phyloP scores from a whole-genome alignment of 2,888 invertebrate genomes.

The Diachrysia chrysitis region DNA sequence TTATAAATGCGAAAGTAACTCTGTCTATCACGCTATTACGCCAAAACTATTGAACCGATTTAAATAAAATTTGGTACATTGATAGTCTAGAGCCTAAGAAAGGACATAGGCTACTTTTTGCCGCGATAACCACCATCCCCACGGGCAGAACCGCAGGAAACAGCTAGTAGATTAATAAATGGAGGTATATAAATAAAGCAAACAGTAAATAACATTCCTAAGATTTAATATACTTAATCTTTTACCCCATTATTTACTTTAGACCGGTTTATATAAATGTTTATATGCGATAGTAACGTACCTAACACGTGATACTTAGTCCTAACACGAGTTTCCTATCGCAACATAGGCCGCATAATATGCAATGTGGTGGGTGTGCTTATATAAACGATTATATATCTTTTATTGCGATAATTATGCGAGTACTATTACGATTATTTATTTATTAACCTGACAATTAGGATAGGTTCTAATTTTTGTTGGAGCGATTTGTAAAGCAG shows the following conservation, averaged over 20 bases:
- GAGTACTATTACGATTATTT: neutral
- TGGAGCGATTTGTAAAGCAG: too few species aligned
- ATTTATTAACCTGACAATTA: neutral
- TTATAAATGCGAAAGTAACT: too few species aligned
- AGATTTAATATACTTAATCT: slow-evolving; percentile 5
- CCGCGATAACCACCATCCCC: too few species aligned
- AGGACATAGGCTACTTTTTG: too few species aligned
- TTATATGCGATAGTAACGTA: slow-evolving; percentile 16
- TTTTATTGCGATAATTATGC: slow-evolving; percentile 10
- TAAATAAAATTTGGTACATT: too few species aligned
- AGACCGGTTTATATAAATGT: slow-evolving; percentile 13
- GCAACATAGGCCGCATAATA: neutral
- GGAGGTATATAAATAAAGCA: neutral
- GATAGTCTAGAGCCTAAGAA: too few species aligned
- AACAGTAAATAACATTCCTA: neutral
- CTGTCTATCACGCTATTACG: too few species aligned
- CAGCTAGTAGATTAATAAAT: too few species aligned
- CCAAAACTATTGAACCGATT: too few species aligned
- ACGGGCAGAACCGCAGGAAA: too few species aligned
- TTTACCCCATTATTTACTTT: slow-evolving; percentile 15
- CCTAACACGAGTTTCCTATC: neutral
- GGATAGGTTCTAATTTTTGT: too few species aligned
- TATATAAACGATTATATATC: slow-evolving; percentile 13
- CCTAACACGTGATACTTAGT: slow-evolving; percentile 15
- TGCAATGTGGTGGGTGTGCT: slow-evolving; percentile 3